Evolutionary conservation across 2,797 vertebrate genomes (phyloP).

Genomic region (Hylomyscus alleni): DNA sequence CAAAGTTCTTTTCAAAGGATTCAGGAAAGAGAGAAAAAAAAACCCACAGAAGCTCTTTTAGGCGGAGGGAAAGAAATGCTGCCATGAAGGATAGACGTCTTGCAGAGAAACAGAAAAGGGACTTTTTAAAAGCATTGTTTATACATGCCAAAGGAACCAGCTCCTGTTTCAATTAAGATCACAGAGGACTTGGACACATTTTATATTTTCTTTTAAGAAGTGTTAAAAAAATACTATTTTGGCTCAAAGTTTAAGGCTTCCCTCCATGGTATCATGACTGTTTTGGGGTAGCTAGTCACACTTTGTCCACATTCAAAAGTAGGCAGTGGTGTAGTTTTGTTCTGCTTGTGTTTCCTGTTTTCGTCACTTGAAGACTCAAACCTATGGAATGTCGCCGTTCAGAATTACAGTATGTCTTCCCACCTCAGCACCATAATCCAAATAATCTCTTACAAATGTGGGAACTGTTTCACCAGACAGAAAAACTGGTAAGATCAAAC

Average conservation of each 20-base stretch:
- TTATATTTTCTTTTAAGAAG: conserved; percentile 89
- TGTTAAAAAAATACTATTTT: conserved; percentile 86
- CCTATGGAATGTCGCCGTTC: no score
- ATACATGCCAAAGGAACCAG: conserved; percentile 71
- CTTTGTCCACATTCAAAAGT: no score
- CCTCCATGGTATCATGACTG: neutral
- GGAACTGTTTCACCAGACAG: no score
- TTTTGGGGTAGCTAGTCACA: neutral
- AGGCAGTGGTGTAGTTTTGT: neutral
- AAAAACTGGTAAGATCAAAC: no score
- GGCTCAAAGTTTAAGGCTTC: neutral
- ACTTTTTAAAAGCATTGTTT: conserved; percentile 78
- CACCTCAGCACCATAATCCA: neutral
- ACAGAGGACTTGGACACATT: conserved; percentile 86
- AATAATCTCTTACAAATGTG: neutral
- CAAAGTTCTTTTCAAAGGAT: conserved; percentile 5
- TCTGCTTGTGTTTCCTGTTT: neutral
- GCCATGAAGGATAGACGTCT: conserved; percentile 15
- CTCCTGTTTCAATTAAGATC: conserved; percentile 80
- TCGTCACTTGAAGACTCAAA: neutral
- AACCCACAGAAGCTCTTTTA: neutral
- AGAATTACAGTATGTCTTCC: neutral
- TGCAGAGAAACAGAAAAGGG: conserved; percentile 79
- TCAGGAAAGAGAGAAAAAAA: neutral
- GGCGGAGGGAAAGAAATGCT: neutral